Conservation (phyloP, 2,113 vertebrate genomes). For the Podilymbus podiceps region DNA sequence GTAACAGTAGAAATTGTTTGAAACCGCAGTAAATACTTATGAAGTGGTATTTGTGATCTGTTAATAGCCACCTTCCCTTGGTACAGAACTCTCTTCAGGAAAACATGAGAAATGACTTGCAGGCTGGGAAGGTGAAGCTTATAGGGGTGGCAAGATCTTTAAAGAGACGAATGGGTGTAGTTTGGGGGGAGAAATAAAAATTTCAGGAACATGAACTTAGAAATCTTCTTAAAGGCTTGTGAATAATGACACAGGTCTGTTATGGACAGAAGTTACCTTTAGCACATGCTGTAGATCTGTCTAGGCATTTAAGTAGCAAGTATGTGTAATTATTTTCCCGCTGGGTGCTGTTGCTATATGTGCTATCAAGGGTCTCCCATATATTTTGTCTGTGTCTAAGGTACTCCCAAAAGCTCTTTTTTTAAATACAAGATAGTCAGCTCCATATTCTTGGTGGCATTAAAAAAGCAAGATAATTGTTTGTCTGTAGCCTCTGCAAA, state of each 20-base stretch:
- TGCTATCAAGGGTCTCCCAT: not conserved
- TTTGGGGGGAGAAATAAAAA: not conserved
- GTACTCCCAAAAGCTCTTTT: not conserved
- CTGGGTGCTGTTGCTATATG: not conserved
- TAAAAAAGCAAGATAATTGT: not conserved
- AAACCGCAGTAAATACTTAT: not conserved
- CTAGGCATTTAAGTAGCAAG: not conserved
- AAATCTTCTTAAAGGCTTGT: constrained; percentile 7
- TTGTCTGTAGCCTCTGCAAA: not conserved
- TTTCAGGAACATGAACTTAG: not conserved
- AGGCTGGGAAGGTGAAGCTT: not conserved
- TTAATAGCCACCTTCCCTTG: not conserved
- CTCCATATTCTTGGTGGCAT: not conserved
- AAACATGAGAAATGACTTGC: not conserved
- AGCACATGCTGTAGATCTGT: not conserved
- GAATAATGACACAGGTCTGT: not conserved
- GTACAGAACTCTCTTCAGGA: not conserved
- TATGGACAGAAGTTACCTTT: constrained; percentile 15
- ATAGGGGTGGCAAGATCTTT: not conserved
- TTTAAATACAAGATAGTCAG: not conserved
- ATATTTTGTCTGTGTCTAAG: constrained; percentile 3
- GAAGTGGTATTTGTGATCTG: not conserved
- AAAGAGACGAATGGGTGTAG: not conserved
- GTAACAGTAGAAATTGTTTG: not conserved
- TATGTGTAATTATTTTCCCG: constrained; percentile 12